A percentile compares a stretch with the other conserved stretches of the same genome.
These are phyloP conservation scores for Drosophila dunni DNA, from an alignment of 1,140 invertebrate species.

Conservation along the genomic window DNA sequence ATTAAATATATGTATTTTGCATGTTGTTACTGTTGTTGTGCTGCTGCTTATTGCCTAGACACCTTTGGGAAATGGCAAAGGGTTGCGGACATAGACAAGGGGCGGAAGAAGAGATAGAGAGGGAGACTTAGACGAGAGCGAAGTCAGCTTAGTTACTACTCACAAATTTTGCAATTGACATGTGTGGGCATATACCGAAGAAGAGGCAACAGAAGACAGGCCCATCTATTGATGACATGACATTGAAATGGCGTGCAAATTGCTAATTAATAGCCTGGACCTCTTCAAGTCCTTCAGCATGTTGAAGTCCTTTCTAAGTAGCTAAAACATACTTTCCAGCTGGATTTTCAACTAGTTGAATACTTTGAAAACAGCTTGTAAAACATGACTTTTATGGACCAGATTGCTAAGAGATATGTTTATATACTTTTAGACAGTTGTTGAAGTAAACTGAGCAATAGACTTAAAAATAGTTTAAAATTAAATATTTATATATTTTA, in stretches of 20 bases:
- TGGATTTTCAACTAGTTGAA: slow-evolving; percentile 3
- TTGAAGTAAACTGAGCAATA: too few species aligned
- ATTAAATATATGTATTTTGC: slow-evolving; percentile 44
- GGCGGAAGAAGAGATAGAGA: too few species aligned
- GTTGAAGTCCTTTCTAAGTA: slow-evolving; percentile 7
- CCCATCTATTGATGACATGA: slow-evolving; percentile 47
- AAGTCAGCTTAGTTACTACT: background rate
- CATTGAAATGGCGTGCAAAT: slow-evolving; percentile 64
- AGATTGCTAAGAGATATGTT: too few species aligned
- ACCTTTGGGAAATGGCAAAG: slow-evolving; percentile 1
- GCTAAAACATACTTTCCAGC: background rate
- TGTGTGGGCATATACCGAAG: background rate
- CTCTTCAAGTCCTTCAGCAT: slow-evolving; percentile 5
- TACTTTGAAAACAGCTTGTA: background rate
- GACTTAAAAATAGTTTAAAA: too few species aligned
- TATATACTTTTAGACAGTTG: background rate
- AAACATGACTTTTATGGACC: too few species aligned
- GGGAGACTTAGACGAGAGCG: background rate
- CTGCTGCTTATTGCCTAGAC: slow-evolving; percentile 3
- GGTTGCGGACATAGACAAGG: background rate
- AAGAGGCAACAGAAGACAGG: background rate
- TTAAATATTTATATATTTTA: too few species aligned
- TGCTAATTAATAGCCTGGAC: slow-evolving; percentile 56
- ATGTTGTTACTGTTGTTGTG: slow-evolving; percentile 8
- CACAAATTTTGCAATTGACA: slow-evolving; percentile 45